A percentile compares a stretch with the other conserved stretches of the same genome.
Conservation (phyloP, 53 echinoderm and acorn worm species). For the Zoroaster sp. region DNA sequence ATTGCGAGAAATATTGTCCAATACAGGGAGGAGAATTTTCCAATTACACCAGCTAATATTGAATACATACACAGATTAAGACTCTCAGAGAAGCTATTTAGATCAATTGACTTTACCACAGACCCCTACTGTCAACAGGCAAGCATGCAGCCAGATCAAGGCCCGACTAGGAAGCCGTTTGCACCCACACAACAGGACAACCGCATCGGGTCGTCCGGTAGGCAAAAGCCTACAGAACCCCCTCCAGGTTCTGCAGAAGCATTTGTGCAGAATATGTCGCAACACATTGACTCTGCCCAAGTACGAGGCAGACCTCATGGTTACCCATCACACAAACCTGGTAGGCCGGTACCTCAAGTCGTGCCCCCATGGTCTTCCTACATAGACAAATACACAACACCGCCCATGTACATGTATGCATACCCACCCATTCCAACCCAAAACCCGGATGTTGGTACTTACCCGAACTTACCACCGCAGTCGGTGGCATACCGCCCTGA, state of each 20-base stretch:
- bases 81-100: not conserved
- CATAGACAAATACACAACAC: not conserved
- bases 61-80: not conserved
- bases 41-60: conserved; percentile 32
- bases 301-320: not conserved
- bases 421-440: conserved; percentile 12
- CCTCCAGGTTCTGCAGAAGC: not conserved
- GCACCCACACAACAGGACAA: no score
- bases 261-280: conserved; percentile 20
- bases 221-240: not conserved
- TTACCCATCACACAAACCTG: not conserved
- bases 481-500: not conserved
- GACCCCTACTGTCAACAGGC: not conserved
- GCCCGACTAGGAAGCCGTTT: not conserved
- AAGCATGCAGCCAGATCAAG: not conserved
- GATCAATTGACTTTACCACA: conserved; percentile 24
- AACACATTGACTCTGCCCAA: conserved; percentile 24
- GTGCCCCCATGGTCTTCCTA: not conserved
- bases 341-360: not conserved
- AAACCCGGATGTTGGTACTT: not conserved
- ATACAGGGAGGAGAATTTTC: conserved; percentile 12
- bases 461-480: conserved; percentile 18
- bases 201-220: conserved; percentile 2
- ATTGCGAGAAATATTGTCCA: not conserved
- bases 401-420: conserved; percentile 11